Evolutionary conservation across 2,113 vertebrate genomes (phyloP), one percentile per base, ranked within the genome.

Genomic region (Lepus timidus): DNA sequence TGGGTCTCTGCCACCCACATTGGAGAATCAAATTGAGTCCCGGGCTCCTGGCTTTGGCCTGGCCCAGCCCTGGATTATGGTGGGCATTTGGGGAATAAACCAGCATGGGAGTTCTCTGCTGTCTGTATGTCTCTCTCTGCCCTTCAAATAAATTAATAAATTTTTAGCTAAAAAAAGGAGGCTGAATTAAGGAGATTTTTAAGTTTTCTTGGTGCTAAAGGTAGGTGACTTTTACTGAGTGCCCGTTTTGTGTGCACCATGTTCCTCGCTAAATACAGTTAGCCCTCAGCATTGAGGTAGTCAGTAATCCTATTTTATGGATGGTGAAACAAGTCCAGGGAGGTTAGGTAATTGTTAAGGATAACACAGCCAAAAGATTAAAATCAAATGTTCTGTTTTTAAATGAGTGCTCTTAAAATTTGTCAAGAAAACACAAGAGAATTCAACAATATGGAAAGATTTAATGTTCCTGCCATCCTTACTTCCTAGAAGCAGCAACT

Each of bases 381-480:
- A 75, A 94, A 93, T 84, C 67, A 90, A 33, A 17, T 93, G 19
- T 3, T 73, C 3, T 58, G 12, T 91, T 95, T 96, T 91, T 36
- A 93, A 93, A 91, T 22, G 27, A 67, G 27, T 39, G 3, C 76
- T 64, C 81, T 70, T 87, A 20, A 74, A 80, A 76, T 49, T 29
- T 87, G 6, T 74, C 68, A 33, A 88, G 89, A 81, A 82, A n/a
- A 6, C 39, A 75, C 51, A 61, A 90, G 85, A 85, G 36, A 71
- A 10, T 67, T 95, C 44, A 93, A 13, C 14, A 36, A 36, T 44
- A 22, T 39, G 27, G 25, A 70, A 73, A 19, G 20, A 33, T 49
- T 88, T 85, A 88, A 91, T 89, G 82, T 71, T 62, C 6, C 52
- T 49, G 36, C 67, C 68, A 79, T n/a, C 88, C 52, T 97, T 80